Conservation (phyloP, 2,888 invertebrate species). For the Argyresthia goedartella region DNA sequence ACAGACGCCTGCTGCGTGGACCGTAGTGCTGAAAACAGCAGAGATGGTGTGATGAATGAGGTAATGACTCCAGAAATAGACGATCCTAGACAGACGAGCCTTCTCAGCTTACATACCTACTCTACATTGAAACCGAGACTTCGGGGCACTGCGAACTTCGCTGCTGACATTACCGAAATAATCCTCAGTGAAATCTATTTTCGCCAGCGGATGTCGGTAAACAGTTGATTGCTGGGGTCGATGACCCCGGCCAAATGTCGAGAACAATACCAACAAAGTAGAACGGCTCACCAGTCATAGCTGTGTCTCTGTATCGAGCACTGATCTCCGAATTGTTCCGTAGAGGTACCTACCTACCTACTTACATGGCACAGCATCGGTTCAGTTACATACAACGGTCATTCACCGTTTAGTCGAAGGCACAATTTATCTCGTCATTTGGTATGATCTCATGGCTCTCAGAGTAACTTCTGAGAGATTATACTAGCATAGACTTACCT, state of each 20-base stretch:
- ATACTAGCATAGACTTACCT: too few species aligned
- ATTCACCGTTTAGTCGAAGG: too few species aligned
- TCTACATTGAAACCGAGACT: too few species aligned
- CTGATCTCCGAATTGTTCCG: constrained; percentile 25
- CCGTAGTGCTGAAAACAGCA: not conserved
- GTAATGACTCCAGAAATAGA: not conserved
- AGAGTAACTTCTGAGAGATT: too few species aligned
- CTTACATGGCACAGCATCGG: not conserved
- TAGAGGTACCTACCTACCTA: not conserved
- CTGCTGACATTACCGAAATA: constrained; percentile 13
- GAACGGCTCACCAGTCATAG: constrained; percentile 30
- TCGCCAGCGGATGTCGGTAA: constrained; percentile 33
- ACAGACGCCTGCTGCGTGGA: not conserved
- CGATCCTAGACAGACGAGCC: not conserved
- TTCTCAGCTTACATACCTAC: not conserved
- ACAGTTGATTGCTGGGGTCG: constrained; percentile 47
- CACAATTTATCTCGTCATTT: too few species aligned
- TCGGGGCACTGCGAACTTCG: not conserved
- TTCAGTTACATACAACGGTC: not conserved
- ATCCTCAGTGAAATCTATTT: constrained; percentile 26
- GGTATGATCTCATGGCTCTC: too few species aligned
- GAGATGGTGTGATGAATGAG: not conserved
- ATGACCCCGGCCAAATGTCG: constrained; percentile 53
- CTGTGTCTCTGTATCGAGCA: constrained; percentile 21
- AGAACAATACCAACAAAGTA: constrained; percentile 50